These are phyloP conservation scores for Hypanus sabinus DNA, from an alignment of 2,113 vertebrate genomes.

Conservation along the genomic window DNA sequence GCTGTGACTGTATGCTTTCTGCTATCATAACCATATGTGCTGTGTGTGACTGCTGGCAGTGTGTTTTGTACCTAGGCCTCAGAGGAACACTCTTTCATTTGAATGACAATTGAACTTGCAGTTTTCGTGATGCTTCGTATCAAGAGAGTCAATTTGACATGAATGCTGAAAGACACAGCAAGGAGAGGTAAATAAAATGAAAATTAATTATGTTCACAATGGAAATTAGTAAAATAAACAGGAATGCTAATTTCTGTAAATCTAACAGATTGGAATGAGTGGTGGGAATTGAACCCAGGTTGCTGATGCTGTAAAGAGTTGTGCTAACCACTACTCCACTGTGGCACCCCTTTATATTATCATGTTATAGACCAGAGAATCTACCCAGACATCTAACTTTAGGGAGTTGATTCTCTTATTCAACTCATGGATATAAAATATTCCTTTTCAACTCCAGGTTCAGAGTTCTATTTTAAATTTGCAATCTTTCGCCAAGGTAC, in stretches of 20 bases:
- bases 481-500: background rate
- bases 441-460: background rate
- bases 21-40: too few relatives aligned
- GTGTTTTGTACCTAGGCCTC: too few relatives aligned
- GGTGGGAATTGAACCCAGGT: background rate
- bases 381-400: background rate
- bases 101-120: background rate
- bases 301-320: too few relatives aligned
- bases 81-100: too few relatives aligned
- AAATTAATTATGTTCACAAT: background rate
- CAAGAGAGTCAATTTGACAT: background rate
- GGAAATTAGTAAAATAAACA: background rate
- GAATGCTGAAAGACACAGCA: background rate
- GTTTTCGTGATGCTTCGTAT: too few relatives aligned
- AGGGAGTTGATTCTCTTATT: background rate
- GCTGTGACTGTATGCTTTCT: too few relatives aligned
- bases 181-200: background rate
- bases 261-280: background rate
- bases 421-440: background rate
- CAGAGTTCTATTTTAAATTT: background rate
- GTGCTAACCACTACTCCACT: too few relatives aligned
- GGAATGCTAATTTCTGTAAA: background rate
- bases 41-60: too few relatives aligned
- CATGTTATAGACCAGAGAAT: background rate
- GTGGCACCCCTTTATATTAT: background rate